These are phyloP conservation scores for Sminthurinus aureus DNA, from an alignment of 2,888 invertebrate species.

Conservation along the genomic window DNA sequence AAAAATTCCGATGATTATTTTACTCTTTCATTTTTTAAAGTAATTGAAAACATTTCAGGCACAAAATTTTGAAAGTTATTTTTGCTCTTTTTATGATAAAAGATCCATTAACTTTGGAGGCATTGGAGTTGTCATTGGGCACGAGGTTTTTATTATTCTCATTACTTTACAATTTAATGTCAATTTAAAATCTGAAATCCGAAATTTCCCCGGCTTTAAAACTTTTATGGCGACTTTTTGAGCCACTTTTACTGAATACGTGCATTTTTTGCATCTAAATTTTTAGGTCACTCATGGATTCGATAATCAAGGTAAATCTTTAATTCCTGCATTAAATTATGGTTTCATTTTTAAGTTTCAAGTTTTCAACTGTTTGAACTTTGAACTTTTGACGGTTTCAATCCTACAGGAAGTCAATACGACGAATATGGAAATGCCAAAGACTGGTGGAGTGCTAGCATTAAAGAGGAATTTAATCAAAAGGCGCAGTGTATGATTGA, in stretches of 20 bases:
- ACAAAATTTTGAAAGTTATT: background rate
- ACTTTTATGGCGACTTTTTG: no score
- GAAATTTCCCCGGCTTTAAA: no score
- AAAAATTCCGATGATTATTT: no score
- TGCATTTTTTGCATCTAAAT: background rate
- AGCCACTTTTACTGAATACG: no score
- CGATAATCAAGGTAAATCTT: conserved; percentile 68
- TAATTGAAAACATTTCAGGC: background rate
- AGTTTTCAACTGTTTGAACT: background rate
- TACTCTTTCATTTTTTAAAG: background rate
- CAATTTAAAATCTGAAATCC: no score
- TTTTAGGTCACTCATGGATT: conserved; percentile 77
- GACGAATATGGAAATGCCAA: conserved; percentile 89
- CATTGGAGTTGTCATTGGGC: conserved; percentile 71
- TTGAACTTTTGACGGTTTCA: background rate
- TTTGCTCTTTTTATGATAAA: background rate
- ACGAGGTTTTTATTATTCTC: conserved; percentile 66
- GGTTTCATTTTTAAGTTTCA: background rate
- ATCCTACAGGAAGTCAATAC: conserved; percentile 75
- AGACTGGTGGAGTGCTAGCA: conserved; percentile 92
- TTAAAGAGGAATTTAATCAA: conserved; percentile 79
- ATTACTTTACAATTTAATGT: no score
- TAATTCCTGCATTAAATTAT: no score
- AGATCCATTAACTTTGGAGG: conserved; percentile 41
- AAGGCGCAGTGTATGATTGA: conserved; percentile 86